These are phyloP conservation scores for Camarhynchus parvulus DNA, from an alignment of 2,113 vertebrate species.

Conservation along the genomic window DNA sequence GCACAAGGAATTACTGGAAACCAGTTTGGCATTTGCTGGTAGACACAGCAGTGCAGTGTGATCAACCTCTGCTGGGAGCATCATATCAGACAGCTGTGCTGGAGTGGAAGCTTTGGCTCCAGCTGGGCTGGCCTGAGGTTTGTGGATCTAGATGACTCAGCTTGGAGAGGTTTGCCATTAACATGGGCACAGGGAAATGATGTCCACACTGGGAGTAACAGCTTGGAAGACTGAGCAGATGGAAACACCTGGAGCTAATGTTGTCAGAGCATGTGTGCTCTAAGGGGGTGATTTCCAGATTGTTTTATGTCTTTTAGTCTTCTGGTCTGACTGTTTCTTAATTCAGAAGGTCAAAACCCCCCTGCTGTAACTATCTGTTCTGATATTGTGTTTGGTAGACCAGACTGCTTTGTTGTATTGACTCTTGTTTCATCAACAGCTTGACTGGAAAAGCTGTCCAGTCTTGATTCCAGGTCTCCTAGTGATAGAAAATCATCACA, in stretches of 20 bases:
- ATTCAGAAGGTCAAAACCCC: not conserved
- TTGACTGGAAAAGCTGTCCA: slow-evolving; percentile 7
- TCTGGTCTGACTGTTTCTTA: not conserved
- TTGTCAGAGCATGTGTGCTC: not conserved
- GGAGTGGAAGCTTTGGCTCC: not conserved
- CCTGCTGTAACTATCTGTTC: not conserved
- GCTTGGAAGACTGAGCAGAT: not conserved
- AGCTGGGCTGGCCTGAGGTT: not conserved
- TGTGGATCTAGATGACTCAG: not conserved
- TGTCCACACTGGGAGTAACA: not conserved
- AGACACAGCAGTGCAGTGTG: rapidly evolving
- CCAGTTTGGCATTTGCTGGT: not conserved
- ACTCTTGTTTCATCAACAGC: not conserved
- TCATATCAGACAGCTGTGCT: not conserved
- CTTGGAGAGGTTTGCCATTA: not conserved
- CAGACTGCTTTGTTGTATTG: not conserved
- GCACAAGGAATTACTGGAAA: not conserved
- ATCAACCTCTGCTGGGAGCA: not conserved
- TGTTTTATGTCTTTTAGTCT: not conserved
- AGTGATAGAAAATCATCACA: not conserved
- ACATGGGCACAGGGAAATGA: not conserved
- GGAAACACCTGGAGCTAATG: not conserved
- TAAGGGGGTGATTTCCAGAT: not conserved
- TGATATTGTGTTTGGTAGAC: not conserved
- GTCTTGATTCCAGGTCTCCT: slow-evolving; percentile 12